phyloP scores from a whole-genome alignment of 2,113 vertebrate species.

The Balaeniceps rex region DNA sequence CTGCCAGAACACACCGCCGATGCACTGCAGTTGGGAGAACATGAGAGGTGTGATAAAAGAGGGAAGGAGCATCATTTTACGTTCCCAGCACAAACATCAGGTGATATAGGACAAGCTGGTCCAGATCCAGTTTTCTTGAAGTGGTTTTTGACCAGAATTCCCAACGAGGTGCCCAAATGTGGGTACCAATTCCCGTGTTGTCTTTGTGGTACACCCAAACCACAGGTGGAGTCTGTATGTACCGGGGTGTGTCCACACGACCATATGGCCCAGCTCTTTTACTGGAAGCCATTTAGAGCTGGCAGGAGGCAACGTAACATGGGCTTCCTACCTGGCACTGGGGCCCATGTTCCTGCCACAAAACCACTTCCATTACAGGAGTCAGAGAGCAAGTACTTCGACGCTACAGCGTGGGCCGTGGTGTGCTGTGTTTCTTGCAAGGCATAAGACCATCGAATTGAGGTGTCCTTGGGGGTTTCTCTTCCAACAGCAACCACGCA shows the following conservation, averaged over 20 bases:
- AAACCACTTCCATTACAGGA: background rate
- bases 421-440: background rate
- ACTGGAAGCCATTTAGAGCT: background rate
- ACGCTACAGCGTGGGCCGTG: fast-evolving
- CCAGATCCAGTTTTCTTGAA: background rate
- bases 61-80: background rate
- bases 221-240: background rate
- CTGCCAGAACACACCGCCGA: background rate
- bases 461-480: background rate
- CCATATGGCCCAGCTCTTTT: background rate
- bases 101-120: background rate
- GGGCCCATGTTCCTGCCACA: background rate
- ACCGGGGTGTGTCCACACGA: background rate
- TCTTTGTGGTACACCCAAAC: background rate
- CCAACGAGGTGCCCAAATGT: background rate
- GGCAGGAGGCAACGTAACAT: fast-evolving
- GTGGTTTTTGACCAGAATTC: background rate
- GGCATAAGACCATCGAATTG: background rate
- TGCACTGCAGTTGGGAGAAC: background rate
- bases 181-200: background rate
- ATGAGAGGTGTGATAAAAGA: background rate
- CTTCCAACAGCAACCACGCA: background rate
- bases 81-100: slow-evolving; percentile 2
- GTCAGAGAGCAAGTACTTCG: background rate
- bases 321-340: background rate